Evolutionary conservation across 1,140 invertebrate genomes (phyloP), one percentile per base, ranked within the genome.

Genomic region (Aphis craccivora): DNA sequence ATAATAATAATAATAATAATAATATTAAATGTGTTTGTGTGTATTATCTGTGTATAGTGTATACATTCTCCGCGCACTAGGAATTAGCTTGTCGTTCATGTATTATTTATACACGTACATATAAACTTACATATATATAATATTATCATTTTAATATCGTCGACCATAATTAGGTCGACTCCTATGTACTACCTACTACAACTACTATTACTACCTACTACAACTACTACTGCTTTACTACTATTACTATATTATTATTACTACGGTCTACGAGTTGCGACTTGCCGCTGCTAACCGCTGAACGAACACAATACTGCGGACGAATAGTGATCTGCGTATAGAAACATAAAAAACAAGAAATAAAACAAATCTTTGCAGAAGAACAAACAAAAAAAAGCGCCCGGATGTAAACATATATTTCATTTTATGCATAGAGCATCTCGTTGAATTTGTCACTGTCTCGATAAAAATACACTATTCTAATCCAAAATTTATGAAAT

Each of bases 141-240:
- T 84, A 84, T 84, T 86, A 45, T 14, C 37, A 43, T 43, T 86
- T 45, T 18, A 45, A 45, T 86, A 86, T 53, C 51, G 48, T 89
- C 35, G 35, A 37, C 51, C 35, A 9, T 89, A 89, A 89, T 89
- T 89, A 89, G 88, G 88, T 89, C 88, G 51, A 89, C 30, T 45
- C 9, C 87, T 53, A 35, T 40, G 11, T n/a, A 48, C 30, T 87
- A 87, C 40, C 45, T 51, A 48, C 9, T 88, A 88, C 20, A 14
- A 43, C 23, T 30, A 45, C 83, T 43, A n/a, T 30, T 43, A 40
- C 37, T 86, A 86, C 25, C 30, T 87, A 51, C 20, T 87, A 88
- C 18, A 45, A 86, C 30, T 30, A 25, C 23, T 88, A 23, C 7
- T 88, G 51, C 40, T 45, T 30, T 83, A 83, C 7, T 83, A 40